phyloP scores from a whole-genome alignment of 2,113 vertebrate species.

The Anser cygnoides region DNA sequence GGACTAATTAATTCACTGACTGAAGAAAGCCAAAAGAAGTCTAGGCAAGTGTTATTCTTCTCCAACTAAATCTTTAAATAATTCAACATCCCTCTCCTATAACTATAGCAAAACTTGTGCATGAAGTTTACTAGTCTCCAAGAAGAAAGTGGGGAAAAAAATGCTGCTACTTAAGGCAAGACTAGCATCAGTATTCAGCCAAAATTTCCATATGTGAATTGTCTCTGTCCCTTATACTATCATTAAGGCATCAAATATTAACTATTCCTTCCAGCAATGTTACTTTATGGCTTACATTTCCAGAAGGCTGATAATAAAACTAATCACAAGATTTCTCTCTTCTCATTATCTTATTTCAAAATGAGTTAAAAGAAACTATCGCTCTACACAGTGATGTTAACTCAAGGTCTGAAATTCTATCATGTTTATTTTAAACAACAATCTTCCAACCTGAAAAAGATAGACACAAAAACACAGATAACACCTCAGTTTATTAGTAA shows the following conservation, averaged over 20 bases:
- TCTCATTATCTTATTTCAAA: background rate
- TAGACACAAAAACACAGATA: background rate
- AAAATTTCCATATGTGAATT: background rate
- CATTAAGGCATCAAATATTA: background rate
- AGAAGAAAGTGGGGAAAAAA: background rate
- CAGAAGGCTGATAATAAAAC: background rate
- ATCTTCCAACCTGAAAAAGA: background rate
- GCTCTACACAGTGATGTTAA: background rate
- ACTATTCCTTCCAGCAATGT: background rate
- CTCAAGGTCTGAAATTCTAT: background rate
- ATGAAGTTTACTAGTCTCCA: background rate
- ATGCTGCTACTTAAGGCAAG: background rate
- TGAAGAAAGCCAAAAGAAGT: background rate
- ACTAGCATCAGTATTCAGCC: background rate
- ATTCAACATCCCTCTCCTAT: background rate
- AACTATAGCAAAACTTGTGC: background rate
- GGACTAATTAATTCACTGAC: background rate
- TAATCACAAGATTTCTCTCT: background rate
- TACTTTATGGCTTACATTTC: background rate
- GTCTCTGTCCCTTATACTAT: background rate
- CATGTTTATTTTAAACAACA: background rate
- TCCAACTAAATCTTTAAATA: slow-evolving; percentile 4
- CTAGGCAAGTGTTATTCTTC: background rate
- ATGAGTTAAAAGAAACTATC: background rate
- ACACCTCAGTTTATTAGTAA: background rate